Conservation (phyloP, 2,888 invertebrate genomes). For the Sphecodes monilicornis region DNA sequence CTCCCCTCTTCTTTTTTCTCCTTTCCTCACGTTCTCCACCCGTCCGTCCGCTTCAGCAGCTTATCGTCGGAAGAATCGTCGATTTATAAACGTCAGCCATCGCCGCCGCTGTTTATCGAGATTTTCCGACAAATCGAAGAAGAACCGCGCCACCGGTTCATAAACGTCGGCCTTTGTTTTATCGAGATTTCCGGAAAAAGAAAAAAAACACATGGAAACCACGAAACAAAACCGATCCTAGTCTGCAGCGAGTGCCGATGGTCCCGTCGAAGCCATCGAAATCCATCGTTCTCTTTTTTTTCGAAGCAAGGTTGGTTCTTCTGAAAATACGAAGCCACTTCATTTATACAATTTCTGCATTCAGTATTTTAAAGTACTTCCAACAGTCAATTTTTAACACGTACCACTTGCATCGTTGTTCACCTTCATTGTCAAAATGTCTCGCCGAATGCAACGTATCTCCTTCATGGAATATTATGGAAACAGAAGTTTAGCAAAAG, state of each 20-base stretch:
- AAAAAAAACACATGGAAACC: not conserved
- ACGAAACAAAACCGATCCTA: not conserved
- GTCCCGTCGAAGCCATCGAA: not conserved
- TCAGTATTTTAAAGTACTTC: not conserved
- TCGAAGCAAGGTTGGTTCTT: too few species aligned
- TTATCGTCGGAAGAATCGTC: constrained; percentile 30
- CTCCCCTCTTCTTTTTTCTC: not conserved
- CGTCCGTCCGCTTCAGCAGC: not conserved
- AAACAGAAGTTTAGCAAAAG: too few species aligned
- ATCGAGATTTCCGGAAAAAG: not conserved
- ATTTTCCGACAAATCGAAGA: constrained; percentile 15
- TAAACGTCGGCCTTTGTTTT: constrained; percentile 15
- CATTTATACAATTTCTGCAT: not conserved
- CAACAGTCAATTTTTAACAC: not conserved
- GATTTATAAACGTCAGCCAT: constrained; percentile 30
- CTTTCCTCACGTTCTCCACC: constrained; percentile 19
- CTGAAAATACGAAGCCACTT: not conserved
- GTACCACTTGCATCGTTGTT: not conserved
- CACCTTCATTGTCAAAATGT: not conserved
- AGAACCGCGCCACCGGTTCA: not conserved
- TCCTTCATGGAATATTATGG: too few species aligned
- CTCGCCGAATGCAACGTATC: not conserved
- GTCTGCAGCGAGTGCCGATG: not conserved
- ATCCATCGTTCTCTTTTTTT: not conserved
- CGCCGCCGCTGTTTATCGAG: constrained; percentile 1